A percentile compares a stretch with the other conserved stretches of the same genome.
Conservation (phyloP, 2,113 vertebrate species). For the Scalopus aquaticus region DNA sequence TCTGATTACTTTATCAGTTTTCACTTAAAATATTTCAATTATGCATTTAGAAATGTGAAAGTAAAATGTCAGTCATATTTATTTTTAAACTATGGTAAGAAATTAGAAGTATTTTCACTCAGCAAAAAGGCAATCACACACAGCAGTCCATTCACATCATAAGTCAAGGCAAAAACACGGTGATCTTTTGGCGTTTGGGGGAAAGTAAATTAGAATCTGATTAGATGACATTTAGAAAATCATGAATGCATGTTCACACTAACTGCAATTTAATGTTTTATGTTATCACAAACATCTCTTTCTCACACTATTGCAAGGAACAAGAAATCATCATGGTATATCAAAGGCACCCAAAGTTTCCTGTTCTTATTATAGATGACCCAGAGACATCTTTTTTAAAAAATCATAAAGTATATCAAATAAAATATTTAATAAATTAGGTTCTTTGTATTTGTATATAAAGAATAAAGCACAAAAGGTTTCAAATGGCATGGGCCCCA, state of each 20-base stretch:
- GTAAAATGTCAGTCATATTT: background rate
- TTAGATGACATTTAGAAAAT: constrained; percentile 35
- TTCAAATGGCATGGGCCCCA: background rate
- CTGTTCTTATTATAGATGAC: background rate
- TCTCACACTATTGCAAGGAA: background rate
- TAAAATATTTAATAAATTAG: background rate
- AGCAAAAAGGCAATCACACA: background rate
- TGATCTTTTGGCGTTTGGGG: background rate
- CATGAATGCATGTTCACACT: background rate
- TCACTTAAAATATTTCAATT: constrained; percentile 18
- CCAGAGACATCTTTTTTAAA: background rate
- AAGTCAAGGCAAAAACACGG: constrained; percentile 9
- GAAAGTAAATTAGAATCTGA: constrained; percentile 43
- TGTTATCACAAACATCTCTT: background rate
- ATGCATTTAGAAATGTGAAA: background rate
- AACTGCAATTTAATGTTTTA: constrained; percentile 17
- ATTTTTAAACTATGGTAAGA: background rate
- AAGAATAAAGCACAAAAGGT: background rate
- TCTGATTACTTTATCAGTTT: background rate
- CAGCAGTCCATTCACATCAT: background rate
- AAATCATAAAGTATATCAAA: background rate
- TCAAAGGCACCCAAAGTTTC: background rate
- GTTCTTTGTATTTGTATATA: background rate
- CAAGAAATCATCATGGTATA: background rate
- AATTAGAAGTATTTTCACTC: background rate